A percentile compares a stretch with the other conserved stretches of the same genome.
Conservation (phyloP, 2,888 invertebrate species). For the Nasonovia ribisnigri region DNA sequence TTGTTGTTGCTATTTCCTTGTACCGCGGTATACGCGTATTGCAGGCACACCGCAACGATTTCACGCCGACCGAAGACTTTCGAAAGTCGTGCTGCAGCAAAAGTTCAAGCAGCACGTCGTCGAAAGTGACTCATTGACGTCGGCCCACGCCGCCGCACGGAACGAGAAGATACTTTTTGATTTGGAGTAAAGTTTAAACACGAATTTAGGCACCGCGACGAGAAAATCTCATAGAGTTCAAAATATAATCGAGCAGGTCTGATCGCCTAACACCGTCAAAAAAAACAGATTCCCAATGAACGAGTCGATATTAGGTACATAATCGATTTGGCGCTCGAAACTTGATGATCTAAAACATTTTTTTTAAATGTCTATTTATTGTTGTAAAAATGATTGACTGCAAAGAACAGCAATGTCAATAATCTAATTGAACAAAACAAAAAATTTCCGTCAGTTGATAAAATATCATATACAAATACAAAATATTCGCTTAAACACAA, state of each 20-base stretch:
- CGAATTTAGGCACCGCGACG: not conserved
- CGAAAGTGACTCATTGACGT: slow-evolving; percentile 45
- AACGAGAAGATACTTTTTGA: slow-evolving; percentile 43
- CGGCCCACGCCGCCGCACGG: not conserved
- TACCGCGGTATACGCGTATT: not conserved
- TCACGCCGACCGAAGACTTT: not conserved
- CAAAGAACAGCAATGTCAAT: not conserved
- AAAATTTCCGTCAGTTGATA: not conserved
- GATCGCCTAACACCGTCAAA: not conserved
- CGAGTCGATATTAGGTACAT: not conserved
- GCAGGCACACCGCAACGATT: not conserved
- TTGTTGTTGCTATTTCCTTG: not conserved
- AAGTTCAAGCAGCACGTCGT: not conserved
- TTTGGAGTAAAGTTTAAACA: slow-evolving; percentile 12
- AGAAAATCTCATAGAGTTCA: slow-evolving; percentile 46
- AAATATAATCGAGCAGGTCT: not conserved
- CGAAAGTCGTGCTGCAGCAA: not conserved
- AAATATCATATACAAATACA: not conserved
- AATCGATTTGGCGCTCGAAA: not conserved
- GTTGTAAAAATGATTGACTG: no score
- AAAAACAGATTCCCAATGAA: not conserved
- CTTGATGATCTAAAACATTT: not conserved
- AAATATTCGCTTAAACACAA: not conserved
- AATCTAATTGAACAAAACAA: not conserved
- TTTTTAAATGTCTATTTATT: no score